These are phyloP conservation scores for Heteronetta atricapilla DNA, from an alignment of 2,113 vertebrate species.

Conservation along the genomic window DNA sequence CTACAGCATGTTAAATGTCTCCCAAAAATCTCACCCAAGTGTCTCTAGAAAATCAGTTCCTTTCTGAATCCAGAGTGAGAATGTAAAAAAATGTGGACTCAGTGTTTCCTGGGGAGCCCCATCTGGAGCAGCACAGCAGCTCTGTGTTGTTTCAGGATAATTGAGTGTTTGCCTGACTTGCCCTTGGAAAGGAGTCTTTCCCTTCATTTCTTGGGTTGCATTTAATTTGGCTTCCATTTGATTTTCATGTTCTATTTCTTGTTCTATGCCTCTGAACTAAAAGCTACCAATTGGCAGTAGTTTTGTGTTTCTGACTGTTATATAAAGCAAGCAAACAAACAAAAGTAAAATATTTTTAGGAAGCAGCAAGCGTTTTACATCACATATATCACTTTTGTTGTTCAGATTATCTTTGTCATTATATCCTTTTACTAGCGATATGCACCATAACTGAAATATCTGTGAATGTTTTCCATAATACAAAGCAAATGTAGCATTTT, in stretches of 20 bases:
- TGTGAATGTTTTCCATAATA: neutral
- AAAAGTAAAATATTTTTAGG: neutral
- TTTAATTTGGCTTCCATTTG: neutral
- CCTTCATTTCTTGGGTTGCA: neutral
- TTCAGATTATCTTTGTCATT: neutral
- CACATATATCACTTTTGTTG: neutral
- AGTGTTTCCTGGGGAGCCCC: constrained; percentile 21
- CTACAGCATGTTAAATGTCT: neutral
- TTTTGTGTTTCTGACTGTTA: neutral
- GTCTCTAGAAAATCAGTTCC: neutral
- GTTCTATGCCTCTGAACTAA: neutral
- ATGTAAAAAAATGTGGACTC: neutral
- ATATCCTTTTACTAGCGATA: neutral
- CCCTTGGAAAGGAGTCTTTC: neutral
- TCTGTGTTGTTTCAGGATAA: neutral
- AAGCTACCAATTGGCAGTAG: neutral
- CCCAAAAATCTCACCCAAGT: neutral
- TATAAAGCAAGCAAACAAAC: neutral
- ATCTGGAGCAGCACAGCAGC: constrained; percentile 15
- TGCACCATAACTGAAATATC: neutral
- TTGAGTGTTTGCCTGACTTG: constrained; percentile 12
- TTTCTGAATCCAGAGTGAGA: neutral
- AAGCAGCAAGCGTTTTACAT: neutral
- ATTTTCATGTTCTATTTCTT: neutral
- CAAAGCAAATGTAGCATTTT: neutral